Evolutionary conservation across 2,797 vertebrate species (phyloP), one percentile per base, ranked within the genome.

Genomic region (Acestrorhynchus altus): DNA sequence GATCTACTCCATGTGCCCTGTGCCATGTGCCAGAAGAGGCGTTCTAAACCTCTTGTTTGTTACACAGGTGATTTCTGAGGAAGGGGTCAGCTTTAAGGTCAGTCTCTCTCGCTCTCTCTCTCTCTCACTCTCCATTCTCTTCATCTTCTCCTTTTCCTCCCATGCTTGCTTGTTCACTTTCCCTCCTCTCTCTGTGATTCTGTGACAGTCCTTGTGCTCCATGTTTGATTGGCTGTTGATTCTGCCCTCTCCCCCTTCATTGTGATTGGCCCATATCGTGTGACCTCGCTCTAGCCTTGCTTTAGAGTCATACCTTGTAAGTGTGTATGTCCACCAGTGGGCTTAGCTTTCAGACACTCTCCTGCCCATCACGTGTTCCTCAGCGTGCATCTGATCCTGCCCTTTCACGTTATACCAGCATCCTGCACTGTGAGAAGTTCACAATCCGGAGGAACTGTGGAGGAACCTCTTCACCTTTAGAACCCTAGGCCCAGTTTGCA

Each of bases 31-130:
- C 31, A 35, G 47, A 51, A 79, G 78, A 69, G 77, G 72, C 83
- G 88, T 87, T 91, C 93, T 94, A 94, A 94, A 95, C 90, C 90
- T 93, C 90, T 93, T 91, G 90, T 95, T 91, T 95, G 93, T 94
- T 92, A 92, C 89, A 82, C 94, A 95, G 94, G 94, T 94, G 90
- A 94, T 94, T 92, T 94, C 94, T 92, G 92, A 95, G 93, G 94
- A 95, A 93, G 94, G 90, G 90, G 93, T 95, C 92, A 93, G 93
- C 93, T 94, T 95, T 93, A 95, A 95, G 94, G 94, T 95, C 91
- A 95, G 94, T 95, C 60, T 82, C 61, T 82, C 49, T 80, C 70
- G 88, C 87, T 90, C 87, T 86, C 77, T 76, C 86, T 91, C 85
- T 87, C 54, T 67, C 57, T 52, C 54, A 72, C 49, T 61, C 35